Evolutionary conservation across 2,797 vertebrate species (phyloP).

Genomic region (Epinephelus coioides): DNA sequence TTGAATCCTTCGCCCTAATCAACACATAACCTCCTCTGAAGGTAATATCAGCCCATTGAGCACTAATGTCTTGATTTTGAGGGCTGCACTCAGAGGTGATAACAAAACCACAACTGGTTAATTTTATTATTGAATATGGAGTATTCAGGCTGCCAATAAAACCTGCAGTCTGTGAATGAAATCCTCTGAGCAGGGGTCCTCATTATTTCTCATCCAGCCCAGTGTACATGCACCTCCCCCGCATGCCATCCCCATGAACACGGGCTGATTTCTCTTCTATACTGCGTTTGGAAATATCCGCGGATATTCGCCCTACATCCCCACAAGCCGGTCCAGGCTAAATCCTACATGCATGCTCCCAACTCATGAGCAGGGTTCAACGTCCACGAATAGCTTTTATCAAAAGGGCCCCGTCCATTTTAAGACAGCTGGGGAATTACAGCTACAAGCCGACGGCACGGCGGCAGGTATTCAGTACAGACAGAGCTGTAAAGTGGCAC

Average conservation of each 20-base stretch:
- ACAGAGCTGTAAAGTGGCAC: slow-evolving; percentile 55
- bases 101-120: slow-evolving; percentile 20
- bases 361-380: slow-evolving; percentile 64
- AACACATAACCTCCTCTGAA: slow-evolving; percentile 24
- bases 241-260: slow-evolving; percentile 67
- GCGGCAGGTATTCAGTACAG: slow-evolving; percentile 55
- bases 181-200: slow-evolving; percentile 69
- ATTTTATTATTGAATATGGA: slow-evolving; percentile 18
- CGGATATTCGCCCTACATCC: slow-evolving; percentile 72
- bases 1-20: slow-evolving; percentile 28
- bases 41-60: slow-evolving; percentile 42
- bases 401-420: slow-evolving; percentile 74
- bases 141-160: slow-evolving; percentile 56
- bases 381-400: slow-evolving; percentile 62
- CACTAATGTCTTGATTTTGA: slow-evolving; percentile 21
- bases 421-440: slow-evolving; percentile 67
- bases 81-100: neutral
- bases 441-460: slow-evolving; percentile 37
- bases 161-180: slow-evolving; percentile 58
- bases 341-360: slow-evolving; percentile 67
- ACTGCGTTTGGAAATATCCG: slow-evolving; percentile 45
- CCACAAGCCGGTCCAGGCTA: slow-evolving; percentile 56
- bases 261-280: slow-evolving; percentile 46
- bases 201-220: slow-evolving; percentile 72
- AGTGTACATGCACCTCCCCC: slow-evolving; percentile 68